A percentile compares a stretch with the other conserved stretches of the same genome.
Conservation (phyloP, 2,888 invertebrate genomes). For the Drosophila eohydei region DNA sequence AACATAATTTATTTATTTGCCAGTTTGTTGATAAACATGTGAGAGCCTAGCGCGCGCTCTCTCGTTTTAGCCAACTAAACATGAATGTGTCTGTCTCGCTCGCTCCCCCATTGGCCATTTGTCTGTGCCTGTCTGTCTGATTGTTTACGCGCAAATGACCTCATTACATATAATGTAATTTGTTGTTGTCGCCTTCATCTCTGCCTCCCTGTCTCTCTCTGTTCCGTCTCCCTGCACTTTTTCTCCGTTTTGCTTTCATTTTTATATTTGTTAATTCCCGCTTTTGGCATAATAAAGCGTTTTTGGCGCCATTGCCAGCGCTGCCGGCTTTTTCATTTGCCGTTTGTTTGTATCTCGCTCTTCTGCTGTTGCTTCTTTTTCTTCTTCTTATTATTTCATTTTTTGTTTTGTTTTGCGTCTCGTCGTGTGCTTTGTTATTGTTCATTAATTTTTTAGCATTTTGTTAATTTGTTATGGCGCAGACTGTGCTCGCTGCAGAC, state of each 20-base stretch:
- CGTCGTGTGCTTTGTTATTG: conserved; percentile 51
- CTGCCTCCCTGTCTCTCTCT: background rate
- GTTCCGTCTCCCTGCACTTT: background rate
- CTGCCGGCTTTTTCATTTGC: conserved; percentile 30
- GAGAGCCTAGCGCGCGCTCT: conserved; percentile 27
- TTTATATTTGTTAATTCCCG: conserved; percentile 47
- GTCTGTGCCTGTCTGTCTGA: conserved; percentile 52
- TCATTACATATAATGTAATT: conserved; percentile 75
- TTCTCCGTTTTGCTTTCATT: conserved; percentile 25
- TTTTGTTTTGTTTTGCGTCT: conserved; percentile 17
- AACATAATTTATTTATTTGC: conserved; percentile 75
- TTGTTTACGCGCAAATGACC: conserved; percentile 78
- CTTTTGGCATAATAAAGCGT: conserved; percentile 70
- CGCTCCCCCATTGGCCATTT: background rate
- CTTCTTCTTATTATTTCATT: conserved; percentile 20
- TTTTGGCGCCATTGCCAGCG: conserved; percentile 60
- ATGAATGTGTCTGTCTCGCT: conserved; percentile 3
- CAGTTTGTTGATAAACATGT: conserved; percentile 75
- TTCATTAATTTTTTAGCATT: conserved; percentile 68
- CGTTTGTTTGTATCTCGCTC: background rate
- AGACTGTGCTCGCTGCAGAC: conserved; percentile 20
- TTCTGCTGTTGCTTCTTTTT: conserved; percentile 1
- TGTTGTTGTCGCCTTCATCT: conserved; percentile 49
- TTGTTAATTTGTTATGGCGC: conserved; percentile 68
- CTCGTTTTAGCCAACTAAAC: conserved; percentile 2